phyloP scores from a whole-genome alignment of 2,797 vertebrate species.

The Cossypha dichroa region DNA sequence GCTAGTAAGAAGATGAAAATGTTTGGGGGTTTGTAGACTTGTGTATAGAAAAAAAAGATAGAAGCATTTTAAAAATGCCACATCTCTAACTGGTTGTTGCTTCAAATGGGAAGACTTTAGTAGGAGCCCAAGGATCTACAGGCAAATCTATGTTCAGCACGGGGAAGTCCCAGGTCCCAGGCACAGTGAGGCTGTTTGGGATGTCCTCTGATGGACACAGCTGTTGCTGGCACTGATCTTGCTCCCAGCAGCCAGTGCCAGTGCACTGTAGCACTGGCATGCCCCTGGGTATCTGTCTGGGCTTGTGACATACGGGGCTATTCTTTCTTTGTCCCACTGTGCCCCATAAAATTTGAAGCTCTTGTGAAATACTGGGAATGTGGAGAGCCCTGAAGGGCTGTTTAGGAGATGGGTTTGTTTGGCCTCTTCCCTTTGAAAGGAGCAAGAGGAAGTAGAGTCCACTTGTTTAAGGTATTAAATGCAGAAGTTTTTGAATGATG shows the following conservation, averaged over 20 bases:
- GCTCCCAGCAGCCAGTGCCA: background rate
- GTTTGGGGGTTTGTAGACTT: conserved; percentile 33
- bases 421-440: background rate
- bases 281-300: background rate
- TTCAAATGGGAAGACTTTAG: conserved; percentile 13
- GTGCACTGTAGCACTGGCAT: background rate
- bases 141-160: background rate
- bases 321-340: background rate
- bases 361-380: background rate
- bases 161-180: background rate
- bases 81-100: conserved; percentile 21
- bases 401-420: background rate
- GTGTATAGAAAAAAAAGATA: background rate
- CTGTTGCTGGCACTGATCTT: background rate
- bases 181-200: background rate
- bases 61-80: background rate
- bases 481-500: background rate
- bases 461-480: background rate
- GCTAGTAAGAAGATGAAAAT: conserved; percentile 64
- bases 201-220: background rate
- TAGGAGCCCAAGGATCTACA: background rate
- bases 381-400: background rate
- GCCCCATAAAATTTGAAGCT: background rate
- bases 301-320: background rate
- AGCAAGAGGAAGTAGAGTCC: background rate